These are phyloP conservation scores for Corythoichthys intestinalis DNA, from an alignment of 2,113 vertebrate species.

Conservation along the genomic window DNA sequence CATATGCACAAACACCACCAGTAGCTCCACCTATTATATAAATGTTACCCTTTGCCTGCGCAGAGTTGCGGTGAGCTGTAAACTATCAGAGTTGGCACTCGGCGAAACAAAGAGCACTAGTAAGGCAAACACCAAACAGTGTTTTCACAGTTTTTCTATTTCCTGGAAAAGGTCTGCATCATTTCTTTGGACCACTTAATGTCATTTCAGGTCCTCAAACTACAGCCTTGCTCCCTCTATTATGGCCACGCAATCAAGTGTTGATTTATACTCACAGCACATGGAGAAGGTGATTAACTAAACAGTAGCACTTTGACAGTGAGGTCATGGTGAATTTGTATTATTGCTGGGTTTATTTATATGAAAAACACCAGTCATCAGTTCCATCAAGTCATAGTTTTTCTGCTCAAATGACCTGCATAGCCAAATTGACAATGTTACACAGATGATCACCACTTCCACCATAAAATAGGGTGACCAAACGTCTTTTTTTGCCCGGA, in stretches of 20 bases:
- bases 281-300: constrained; percentile 8
- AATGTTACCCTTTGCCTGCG: too few relatives aligned
- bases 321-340: not conserved
- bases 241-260: constrained; percentile 6
- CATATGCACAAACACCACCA: too few relatives aligned
- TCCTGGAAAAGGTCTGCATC: constrained; percentile 23
- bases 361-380: too few relatives aligned
- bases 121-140: not conserved
- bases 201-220: not conserved
- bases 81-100: too few relatives aligned
- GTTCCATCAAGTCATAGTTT: not conserved
- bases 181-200: constrained; percentile 25
- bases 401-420: not conserved
- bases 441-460: too few relatives aligned
- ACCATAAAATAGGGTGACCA: too few relatives aligned
- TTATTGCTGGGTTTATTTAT: too few relatives aligned
- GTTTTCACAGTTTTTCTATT: constrained; percentile 1
- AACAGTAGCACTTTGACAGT: not conserved
- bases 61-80: too few relatives aligned
- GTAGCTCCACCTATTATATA: too few relatives aligned
- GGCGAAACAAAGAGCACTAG: not conserved
- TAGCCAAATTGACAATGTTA: not conserved
- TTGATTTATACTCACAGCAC: constrained; percentile 3
- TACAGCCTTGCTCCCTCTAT: constrained; percentile 9
- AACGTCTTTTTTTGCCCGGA: too few relatives aligned